Conservation (phyloP, 2,797 vertebrate genomes). For the Acestrorhynchus altus region DNA sequence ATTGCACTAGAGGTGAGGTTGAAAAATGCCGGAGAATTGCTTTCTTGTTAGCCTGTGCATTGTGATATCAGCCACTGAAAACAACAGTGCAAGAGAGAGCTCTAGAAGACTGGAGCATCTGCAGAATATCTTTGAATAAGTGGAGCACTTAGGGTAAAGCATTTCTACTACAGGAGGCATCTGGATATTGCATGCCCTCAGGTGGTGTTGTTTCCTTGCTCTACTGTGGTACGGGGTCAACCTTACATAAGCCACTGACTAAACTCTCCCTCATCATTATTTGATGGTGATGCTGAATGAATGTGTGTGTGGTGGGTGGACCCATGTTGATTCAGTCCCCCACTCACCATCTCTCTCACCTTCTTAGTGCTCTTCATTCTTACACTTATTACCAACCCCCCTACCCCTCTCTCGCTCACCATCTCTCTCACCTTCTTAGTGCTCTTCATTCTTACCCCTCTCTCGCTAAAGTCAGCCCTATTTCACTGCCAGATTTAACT, state of each 20-base stretch:
- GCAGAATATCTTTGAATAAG: slow-evolving; percentile 28
- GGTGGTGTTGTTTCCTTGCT: slow-evolving; percentile 10
- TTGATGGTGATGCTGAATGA: slow-evolving; percentile 6
- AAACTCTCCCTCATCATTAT: slow-evolving; percentile 25
- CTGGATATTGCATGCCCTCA: slow-evolving; percentile 37
- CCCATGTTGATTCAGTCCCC: slow-evolving; percentile 16
- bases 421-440: slow-evolving; percentile 32
- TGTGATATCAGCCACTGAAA: neutral
- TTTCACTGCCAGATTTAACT: slow-evolving; percentile 65
- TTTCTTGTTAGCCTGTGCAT: neutral
- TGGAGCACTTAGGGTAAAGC: slow-evolving; percentile 13
- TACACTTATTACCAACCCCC: slow-evolving; percentile 41
- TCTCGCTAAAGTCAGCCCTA: slow-evolving; percentile 68
- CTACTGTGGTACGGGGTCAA: slow-evolving; percentile 16
- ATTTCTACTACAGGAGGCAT: slow-evolving; percentile 20
- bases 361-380: slow-evolving; percentile 53
- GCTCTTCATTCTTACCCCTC: slow-evolving; percentile 58
- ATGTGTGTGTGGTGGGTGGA: neutral
- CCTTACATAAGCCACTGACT: slow-evolving; percentile 46
- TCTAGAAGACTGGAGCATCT: neutral
- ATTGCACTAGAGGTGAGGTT: too few species aligned
- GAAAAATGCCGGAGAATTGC: too few species aligned
- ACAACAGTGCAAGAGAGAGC: too few species aligned
- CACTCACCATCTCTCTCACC: slow-evolving; percentile 30
- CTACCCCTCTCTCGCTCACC: slow-evolving; percentile 34